Percentiles rank a stretch among this genome's conserved stretches.
Conservation (phyloP, 1,140 invertebrate genomes). For the Agrypnia vestita region DNA sequence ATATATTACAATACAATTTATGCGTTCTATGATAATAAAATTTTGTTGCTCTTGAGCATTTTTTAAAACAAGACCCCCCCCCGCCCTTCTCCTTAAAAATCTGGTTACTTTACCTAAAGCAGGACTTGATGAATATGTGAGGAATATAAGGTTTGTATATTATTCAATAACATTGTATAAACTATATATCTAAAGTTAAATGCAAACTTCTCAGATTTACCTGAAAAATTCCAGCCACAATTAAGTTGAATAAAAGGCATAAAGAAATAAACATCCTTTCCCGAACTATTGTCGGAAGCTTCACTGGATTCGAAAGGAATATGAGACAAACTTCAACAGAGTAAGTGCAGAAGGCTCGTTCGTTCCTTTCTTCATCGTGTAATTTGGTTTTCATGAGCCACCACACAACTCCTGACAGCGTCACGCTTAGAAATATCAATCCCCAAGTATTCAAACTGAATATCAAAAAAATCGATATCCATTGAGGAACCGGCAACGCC, state of each 20-base stretch:
- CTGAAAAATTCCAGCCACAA: constrained; percentile 63
- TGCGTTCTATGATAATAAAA: no score
- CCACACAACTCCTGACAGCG: constrained; percentile 61
- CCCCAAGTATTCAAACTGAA: constrained; percentile 64
- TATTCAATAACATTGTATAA: no score
- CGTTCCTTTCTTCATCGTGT: background rate
- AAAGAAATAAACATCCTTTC: constrained; percentile 63
- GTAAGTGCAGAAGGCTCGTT: constrained; percentile 11
- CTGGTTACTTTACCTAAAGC: no score
- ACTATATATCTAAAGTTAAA: no score
- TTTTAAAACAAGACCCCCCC: no score
- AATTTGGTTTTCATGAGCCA: constrained; percentile 57
- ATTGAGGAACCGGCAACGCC: constrained; percentile 65
- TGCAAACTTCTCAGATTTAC: constrained; percentile 15
- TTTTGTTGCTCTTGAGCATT: no score
- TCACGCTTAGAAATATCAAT: constrained; percentile 56
- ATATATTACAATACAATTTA: no score
- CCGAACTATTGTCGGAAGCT: background rate
- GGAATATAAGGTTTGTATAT: no score
- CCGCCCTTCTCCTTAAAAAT: no score
- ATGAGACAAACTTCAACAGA: constrained; percentile 47
- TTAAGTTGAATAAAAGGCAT: constrained; percentile 64
- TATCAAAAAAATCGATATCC: constrained; percentile 63
- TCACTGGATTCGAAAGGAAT: constrained; percentile 36
- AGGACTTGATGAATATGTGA: no score